Conservation (phyloP, 2,113 vertebrate genomes). For the Cyprinodon tularosa region DNA sequence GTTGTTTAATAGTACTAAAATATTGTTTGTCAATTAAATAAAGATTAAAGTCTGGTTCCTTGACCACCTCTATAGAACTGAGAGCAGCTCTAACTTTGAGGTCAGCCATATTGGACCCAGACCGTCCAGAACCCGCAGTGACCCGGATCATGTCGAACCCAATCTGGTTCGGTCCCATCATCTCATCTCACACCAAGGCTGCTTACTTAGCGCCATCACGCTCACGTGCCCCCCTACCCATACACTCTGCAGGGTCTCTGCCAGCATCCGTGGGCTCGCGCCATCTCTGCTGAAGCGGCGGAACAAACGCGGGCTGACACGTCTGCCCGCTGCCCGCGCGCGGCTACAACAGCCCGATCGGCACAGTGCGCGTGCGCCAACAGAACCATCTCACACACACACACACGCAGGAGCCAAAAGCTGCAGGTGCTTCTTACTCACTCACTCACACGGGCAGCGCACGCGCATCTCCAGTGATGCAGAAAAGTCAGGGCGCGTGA, state of each 20-base stretch:
- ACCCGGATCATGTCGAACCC: neutral
- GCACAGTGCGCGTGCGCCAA: constrained; percentile 7
- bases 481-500: constrained; percentile 47
- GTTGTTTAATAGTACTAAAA: no score
- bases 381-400: neutral
- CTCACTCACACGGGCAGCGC: neutral
- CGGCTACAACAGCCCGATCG: constrained; percentile 34
- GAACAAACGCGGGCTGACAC: constrained; percentile 63
- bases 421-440: constrained; percentile 60
- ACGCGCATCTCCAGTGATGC: constrained; percentile 42
- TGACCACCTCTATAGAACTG: neutral
- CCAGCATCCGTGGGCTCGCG: constrained; percentile 60
- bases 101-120: neutral
- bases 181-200: constrained; percentile 11
- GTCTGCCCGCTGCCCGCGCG: constrained; percentile 58
- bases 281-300: constrained; percentile 51
- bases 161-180: constrained; percentile 14
- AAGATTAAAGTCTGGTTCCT: no score
- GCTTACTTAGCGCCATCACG: constrained; percentile 15
- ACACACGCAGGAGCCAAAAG: neutral
- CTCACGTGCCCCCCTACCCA: constrained; percentile 31
- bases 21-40: no score
- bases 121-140: neutral
- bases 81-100: neutral
- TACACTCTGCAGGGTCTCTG: constrained; percentile 63